phyloP scores from a whole-genome alignment of 1,140 invertebrate genomes.

The Plodia interpunctella region DNA sequence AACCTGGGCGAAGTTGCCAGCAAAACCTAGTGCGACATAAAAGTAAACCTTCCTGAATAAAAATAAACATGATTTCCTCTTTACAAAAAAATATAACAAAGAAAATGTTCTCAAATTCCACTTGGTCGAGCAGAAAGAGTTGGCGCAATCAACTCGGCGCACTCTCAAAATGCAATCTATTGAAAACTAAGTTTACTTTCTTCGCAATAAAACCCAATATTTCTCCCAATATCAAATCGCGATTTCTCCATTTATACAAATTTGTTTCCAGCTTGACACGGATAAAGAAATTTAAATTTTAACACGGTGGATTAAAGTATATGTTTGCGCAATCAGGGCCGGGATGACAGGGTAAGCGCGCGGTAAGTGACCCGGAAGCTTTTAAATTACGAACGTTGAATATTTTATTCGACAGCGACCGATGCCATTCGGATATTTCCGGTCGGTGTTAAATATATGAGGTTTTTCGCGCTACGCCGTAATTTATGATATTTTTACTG shows the following conservation, averaged over 20 bases:
- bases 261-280: not conserved
- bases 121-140: no score
- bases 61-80: no score
- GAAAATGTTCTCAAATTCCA: no score
- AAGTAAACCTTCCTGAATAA: no score
- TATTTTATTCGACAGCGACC: slow-evolving; percentile 38
- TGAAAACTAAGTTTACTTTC: not conserved
- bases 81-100: no score
- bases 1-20: no score
- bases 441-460: slow-evolving; percentile 21
- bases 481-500: not conserved
- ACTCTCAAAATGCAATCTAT: not conserved
- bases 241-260: slow-evolving; percentile 8
- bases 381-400: slow-evolving; percentile 39
- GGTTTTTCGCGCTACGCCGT: slow-evolving; percentile 3
- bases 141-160: no score
- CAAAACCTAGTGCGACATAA: no score
- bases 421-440: slow-evolving; percentile 28
- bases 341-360: slow-evolving; percentile 28
- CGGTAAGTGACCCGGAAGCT: slow-evolving; percentile 38
- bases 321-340: slow-evolving; percentile 23
- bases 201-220: slow-evolving; percentile 2
- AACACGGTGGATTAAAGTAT: slow-evolving; percentile 20
- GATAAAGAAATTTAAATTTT: slow-evolving; percentile 17
- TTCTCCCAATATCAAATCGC: not conserved